Percentiles rank a stretch among this genome's conserved stretches.
Conservation (phyloP, 2,113 vertebrate species). For the Danio rerio region GRCz12tu NC_133181.1:56890001-56890500, state of each 20-base stretch:
- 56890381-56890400: background rate
- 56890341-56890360: background rate
- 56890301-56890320: constrained; percentile 2
- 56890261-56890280: constrained; percentile 58
- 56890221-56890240: background rate
- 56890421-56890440: background rate
- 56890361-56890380: background rate
- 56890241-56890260: constrained; percentile 24
- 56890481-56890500: background rate
- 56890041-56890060: background rate
- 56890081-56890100: background rate
- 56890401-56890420: background rate
- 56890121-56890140: background rate
- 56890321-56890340: constrained; percentile 1
- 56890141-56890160: background rate
- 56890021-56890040: background rate
- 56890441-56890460: background rate
- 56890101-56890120: background rate
- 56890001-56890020: background rate
- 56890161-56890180: background rate
- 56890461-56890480: background rate
- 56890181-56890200: background rate
- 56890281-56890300: constrained; percentile 66
- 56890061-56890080: background rate
- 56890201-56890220: background rate